Base-by-base conservation (phyloP, 2,888 invertebrate species). In the Sarcophaga caerulescens region DNA sequence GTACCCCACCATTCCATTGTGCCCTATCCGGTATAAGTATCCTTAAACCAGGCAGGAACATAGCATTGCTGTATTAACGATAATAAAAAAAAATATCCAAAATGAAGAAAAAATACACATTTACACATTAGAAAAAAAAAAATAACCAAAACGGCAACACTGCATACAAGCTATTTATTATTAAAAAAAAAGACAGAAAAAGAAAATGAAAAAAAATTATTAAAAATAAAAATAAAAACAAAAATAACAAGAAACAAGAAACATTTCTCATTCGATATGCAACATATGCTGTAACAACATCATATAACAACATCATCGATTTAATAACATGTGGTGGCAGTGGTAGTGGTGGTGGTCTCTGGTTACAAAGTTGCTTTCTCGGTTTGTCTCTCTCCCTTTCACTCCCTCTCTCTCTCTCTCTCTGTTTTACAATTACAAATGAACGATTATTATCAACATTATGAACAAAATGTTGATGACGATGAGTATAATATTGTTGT, bases 281-380 rank as follows among this genome's bases (percentile, higher is more conserved):
- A 85, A 82, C 85, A 85, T 83, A 85, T 85, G 79, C 59, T 69
- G 63, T 69, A 80, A 83, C 85, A 85, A 80, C 78, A 62, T 70
- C 21, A 78, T 69, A 68, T 78, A 66, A 62, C 78, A 78, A 62
- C 83, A 85, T 80, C 80, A 85, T 85, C 80, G 83, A 77, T 83
- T 63, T 80, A 83, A 82, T 73, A 83, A 85, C 82, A 85, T 85
- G 83, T 68, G 71, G 80, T 71, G 60, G 47, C 21, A n/a, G 35
- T 44, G 47, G 23, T 19, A 4, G 45, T 10, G 25, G 19, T 21
- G 66, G n/a, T 66, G 60, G 21, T 21, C n/a, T 6, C 60, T n/a
- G 21, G 3, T n/a, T 66, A 52, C 52, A 52, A 52, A 52, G 52
- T 52, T 52, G 17, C 52, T 17, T 52, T 52, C 10, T 14, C 52